These are phyloP conservation scores for Sinocyclocheilus maitianheensis DNA, from an alignment of 2,113 vertebrate genomes.

Conservation along the genomic window DNA sequence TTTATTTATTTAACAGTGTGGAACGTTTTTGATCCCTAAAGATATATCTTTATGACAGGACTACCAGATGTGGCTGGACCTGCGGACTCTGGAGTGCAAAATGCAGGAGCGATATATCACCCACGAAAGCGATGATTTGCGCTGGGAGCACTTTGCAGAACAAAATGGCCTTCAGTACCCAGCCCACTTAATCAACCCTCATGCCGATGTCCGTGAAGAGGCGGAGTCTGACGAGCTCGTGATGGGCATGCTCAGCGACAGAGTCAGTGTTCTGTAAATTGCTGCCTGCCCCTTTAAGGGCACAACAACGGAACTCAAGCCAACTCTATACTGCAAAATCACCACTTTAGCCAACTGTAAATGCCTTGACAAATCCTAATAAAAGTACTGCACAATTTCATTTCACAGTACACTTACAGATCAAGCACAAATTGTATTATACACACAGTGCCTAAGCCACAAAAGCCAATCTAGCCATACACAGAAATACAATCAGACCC, in stretches of 20 bases:
- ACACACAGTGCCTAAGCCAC: conserved; percentile 45
- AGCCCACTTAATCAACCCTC: conserved; percentile 76
- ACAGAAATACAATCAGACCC: conserved; percentile 4
- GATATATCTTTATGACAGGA: conserved; percentile 77
- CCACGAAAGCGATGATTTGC: conserved; percentile 93
- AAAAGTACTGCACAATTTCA: conserved; percentile 32
- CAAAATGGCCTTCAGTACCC: conserved; percentile 88
- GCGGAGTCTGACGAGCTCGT: conserved; percentile 82
- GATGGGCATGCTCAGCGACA: conserved; percentile 90
- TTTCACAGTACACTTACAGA: conserved; percentile 22
- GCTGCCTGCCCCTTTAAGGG: conserved; percentile 55
- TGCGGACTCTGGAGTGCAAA: conserved; percentile 89
- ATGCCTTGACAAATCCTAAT: conserved; percentile 11
- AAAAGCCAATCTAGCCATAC: conserved; percentile 30
- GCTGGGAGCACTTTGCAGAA: conserved; percentile 90
- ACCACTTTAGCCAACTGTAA: conserved; percentile 12
- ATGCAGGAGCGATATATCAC: conserved; percentile 94
- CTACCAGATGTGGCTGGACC: conserved; percentile 96
- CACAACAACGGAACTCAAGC: conserved; percentile 39
- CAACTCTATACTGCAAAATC: conserved; percentile 28
- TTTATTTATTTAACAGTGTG: neutral
- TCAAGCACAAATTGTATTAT: conserved; percentile 15
- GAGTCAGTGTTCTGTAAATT: conserved; percentile 93
- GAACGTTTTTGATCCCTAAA: neutral
- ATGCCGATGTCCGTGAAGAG: conserved; percentile 70